A percentile compares a stretch with the other conserved stretches of the same genome.
Evolutionary conservation across 2,888 invertebrate species (phyloP).

Genomic region (Phlogophora meticulosa): DNA sequence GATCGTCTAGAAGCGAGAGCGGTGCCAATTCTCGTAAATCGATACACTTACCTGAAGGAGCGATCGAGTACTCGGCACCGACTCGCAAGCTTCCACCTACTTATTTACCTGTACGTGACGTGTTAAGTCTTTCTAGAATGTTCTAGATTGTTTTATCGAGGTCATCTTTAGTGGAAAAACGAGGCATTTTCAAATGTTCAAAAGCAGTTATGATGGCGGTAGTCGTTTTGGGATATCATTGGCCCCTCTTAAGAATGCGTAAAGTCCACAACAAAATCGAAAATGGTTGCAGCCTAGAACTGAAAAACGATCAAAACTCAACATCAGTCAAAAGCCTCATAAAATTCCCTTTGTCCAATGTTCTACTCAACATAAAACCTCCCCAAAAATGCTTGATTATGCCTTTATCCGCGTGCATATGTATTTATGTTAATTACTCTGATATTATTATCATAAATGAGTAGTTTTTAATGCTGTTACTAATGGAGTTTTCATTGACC

Average conservation of each 20-base stretch:
- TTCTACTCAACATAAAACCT: background rate
- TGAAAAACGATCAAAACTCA: background rate
- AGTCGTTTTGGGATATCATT: background rate
- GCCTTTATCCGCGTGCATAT: slow-evolving; percentile 32
- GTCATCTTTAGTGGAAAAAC: background rate
- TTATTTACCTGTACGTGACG: slow-evolving; percentile 41
- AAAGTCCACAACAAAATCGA: background rate
- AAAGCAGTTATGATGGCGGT: background rate
- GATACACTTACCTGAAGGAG: slow-evolving; percentile 48
- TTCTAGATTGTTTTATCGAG: background rate
- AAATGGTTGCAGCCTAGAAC: too few species aligned
- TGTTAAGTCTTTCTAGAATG: slow-evolving; percentile 13
- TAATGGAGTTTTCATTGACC: slow-evolving; percentile 58
- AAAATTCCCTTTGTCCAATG: background rate
- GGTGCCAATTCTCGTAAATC: slow-evolving; percentile 39
- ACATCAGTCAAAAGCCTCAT: background rate
- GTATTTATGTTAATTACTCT: slow-evolving; percentile 47
- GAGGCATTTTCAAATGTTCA: background rate
- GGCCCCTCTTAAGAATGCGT: background rate
- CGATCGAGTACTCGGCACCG: slow-evolving; percentile 34
- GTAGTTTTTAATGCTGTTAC: slow-evolving; percentile 37
- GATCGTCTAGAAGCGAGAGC: slow-evolving; percentile 30
- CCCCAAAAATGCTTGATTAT: slow-evolving; percentile 14
- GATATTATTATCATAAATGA: slow-evolving; percentile 40
- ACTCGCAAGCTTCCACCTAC: slow-evolving; percentile 30